Percentiles rank a stretch among this genome's conserved stretches.
phyloP scores from a whole-genome alignment of 92 coral and sea anemone species.

The Plumapathes pennacea region DNA sequence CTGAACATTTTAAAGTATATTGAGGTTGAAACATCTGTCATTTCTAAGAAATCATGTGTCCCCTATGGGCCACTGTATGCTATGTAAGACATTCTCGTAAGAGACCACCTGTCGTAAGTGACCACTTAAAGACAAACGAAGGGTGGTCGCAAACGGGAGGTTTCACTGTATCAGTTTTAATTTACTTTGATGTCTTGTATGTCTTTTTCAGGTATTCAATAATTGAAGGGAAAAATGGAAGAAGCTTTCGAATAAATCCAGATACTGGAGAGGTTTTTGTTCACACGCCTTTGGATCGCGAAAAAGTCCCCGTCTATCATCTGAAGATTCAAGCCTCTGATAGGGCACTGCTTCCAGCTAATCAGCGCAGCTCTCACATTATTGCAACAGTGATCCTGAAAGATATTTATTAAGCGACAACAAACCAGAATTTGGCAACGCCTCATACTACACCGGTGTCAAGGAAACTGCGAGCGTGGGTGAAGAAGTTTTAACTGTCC shows the following conservation, averaged over 20 bases:
- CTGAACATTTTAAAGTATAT: too few species aligned
- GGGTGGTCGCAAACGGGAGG: too few species aligned
- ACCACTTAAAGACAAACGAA: too few species aligned
- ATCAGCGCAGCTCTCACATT: constrained; percentile 41
- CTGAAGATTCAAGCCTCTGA: constrained; percentile 63
- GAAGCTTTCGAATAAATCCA: constrained; percentile 63
- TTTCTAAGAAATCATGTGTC: too few species aligned
- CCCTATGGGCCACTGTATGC: too few species aligned
- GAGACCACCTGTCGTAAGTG: too few species aligned
- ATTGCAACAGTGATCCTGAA: constrained; percentile 41
- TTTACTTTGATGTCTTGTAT: neutral
- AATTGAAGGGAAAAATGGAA: constrained; percentile 55
- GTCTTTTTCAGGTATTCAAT: constrained; percentile 46
- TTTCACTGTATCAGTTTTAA: too few species aligned
- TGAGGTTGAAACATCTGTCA: too few species aligned
- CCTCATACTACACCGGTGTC: constrained; percentile 51
- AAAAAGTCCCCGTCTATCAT: constrained; percentile 39
- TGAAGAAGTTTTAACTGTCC: constrained; percentile 48
- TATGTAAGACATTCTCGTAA: too few species aligned
- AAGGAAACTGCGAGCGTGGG: constrained; percentile 70
- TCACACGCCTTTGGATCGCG: constrained; percentile 78
- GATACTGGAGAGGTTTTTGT: constrained; percentile 52
- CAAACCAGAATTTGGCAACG: constrained; percentile 55
- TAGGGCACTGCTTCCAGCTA: constrained; percentile 34
- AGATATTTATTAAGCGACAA: constrained; percentile 85